Evolutionary conservation across 2,797 vertebrate species (phyloP), one percentile per base, ranked within the genome.

Genomic region (Chloroceryle inda): DNA sequence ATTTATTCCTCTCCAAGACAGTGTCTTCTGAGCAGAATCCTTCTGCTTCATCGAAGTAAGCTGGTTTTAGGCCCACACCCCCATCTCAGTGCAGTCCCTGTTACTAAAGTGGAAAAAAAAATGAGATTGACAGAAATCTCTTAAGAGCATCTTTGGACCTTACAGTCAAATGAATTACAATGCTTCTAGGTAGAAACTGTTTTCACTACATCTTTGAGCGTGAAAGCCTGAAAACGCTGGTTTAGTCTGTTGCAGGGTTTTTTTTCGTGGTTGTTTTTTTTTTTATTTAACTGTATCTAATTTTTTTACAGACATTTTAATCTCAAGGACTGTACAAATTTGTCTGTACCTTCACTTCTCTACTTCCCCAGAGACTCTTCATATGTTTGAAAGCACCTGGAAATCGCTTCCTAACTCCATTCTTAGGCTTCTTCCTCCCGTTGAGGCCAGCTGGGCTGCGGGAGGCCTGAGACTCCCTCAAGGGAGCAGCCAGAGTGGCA

Each of bases 381-480:
- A 13, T 35, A 20, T 3, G 4, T 53, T 53, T 64, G 18, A 49
- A 78, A 91, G 62, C 11, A 53, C 21, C 6, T 11, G 19, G 22
- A 33, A 63, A 20, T 3, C 27, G 3, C n/a, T 55, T 6, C 31
- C 27, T 5, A 1, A 6, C 4, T 45, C 4, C 1, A 2, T 9
- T 13, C n/a, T 20, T 5, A 0, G 2, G 4, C 23, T 31, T 14
- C 8, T 13, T 29, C 24, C 12, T 6, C 4, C 0, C 2, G 20
- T 37, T 16, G 0, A 4, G 1, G 1, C 0, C 10, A 29, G 6
- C 22, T 7, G 9, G 0, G 8, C 10, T 0, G 0, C 2, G 0
- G 2, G 6, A 0, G 9, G 12, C 26, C 23, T 1, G 2, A 0
- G 1, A 13, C 17, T 14, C 16, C 23, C 17, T 38, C 15, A 24